Evolutionary conservation across 2,888 invertebrate genomes (phyloP).

Genomic region (Schizaphis graminum): DNA sequence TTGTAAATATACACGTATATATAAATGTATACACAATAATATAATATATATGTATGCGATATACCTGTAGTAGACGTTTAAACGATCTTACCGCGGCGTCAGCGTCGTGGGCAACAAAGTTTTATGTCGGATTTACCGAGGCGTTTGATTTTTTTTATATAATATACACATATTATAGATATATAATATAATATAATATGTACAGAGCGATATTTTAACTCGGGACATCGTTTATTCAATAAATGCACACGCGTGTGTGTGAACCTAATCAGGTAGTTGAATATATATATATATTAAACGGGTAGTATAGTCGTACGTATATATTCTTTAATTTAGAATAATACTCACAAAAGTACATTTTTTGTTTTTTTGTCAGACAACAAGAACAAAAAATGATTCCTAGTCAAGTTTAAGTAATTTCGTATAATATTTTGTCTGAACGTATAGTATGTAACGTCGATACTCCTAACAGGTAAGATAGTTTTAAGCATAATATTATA

Average conservation of each 20-base stretch:
- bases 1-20: neutral
- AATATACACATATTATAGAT: neutral
- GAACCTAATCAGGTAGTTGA: too few species aligned
- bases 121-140: conserved; percentile 10
- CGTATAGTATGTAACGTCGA: neutral
- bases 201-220: neutral
- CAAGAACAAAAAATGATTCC: neutral
- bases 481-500: neutral
- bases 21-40: neutral
- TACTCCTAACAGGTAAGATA: neutral
- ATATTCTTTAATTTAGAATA: conserved; percentile 4
- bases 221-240: neutral
- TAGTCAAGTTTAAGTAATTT: neutral
- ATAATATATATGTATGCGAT: neutral
- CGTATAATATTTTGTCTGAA: neutral
- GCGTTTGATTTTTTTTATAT: conserved; percentile 23
- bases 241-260: neutral
- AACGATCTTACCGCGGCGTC: conserved; percentile 21
- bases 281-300: too few species aligned
- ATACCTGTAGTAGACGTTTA: neutral
- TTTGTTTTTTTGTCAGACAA: neutral
- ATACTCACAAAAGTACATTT: conserved; percentile 2
- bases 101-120: conserved; percentile 2
- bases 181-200: neutral
- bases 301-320: neutral